These are phyloP conservation scores for Leucania comma DNA, from an alignment of 2,888 invertebrate genomes.

Conservation along the genomic window DNA sequence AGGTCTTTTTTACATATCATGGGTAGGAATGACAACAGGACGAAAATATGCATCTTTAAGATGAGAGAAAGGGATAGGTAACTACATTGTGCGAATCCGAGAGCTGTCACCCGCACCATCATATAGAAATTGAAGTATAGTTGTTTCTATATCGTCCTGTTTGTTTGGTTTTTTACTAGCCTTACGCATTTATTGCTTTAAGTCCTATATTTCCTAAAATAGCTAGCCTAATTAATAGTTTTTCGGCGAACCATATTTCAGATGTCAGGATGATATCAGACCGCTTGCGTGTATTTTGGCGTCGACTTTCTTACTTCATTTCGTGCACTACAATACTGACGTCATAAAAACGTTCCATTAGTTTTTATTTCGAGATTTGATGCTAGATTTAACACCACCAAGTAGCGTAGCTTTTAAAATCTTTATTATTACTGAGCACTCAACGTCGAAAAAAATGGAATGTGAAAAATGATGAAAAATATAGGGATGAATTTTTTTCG, in stretches of 20 bases:
- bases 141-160: no score
- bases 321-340: slow-evolving; percentile 13
- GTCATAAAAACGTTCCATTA: slow-evolving; percentile 44
- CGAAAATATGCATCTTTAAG: no score
- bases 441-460: slow-evolving; percentile 1
- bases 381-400: slow-evolving; percentile 28
- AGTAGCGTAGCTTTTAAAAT: slow-evolving; percentile 15
- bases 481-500: slow-evolving; percentile 1
- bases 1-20: no score
- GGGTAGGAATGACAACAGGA: no score
- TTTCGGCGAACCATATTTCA: background rate
- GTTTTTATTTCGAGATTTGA: slow-evolving; percentile 38
- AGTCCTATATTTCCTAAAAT: background rate
- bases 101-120: no score
- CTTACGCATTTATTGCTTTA: background rate
- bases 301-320: background rate
- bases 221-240: background rate
- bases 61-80: no score
- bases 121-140: no score
- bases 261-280: background rate
- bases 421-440: slow-evolving; percentile 12
- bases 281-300: background rate
- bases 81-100: no score
- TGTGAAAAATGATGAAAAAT: background rate
- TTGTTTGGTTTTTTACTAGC: background rate